A percentile compares a stretch with the other conserved stretches of the same genome.
These are phyloP conservation scores for Cromileptes altivelis DNA, from an alignment of 2,113 vertebrate genomes.

Conservation along the genomic window DNA sequence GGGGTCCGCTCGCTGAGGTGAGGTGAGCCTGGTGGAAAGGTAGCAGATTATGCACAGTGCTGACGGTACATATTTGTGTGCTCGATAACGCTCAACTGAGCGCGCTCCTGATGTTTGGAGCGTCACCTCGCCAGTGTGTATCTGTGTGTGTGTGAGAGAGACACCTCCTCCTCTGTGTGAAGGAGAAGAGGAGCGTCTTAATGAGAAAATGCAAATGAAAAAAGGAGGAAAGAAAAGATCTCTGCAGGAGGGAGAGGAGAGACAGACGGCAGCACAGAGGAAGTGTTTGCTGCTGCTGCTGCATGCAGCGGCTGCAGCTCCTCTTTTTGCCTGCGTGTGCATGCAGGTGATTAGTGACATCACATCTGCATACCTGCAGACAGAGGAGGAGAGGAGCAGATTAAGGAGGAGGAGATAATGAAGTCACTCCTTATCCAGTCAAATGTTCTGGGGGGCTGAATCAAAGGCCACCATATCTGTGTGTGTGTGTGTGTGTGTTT, in stretches of 20 bases:
- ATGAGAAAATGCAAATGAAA: slow-evolving; percentile 68
- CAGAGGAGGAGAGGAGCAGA: neutral
- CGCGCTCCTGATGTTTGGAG: neutral
- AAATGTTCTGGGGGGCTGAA: slow-evolving; percentile 10
- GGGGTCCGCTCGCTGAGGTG: slow-evolving; percentile 54
- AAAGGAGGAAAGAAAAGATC: slow-evolving; percentile 9
- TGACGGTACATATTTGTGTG: slow-evolving; percentile 69
- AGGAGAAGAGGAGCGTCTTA: slow-evolving; percentile 40
- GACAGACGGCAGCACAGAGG: slow-evolving; percentile 29
- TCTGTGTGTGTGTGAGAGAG: slow-evolving; percentile 9
- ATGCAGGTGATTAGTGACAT: slow-evolving; percentile 65
- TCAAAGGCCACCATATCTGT: neutral
- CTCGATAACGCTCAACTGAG: slow-evolving; percentile 11
- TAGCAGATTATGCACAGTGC: slow-evolving; percentile 66
- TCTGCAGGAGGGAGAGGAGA: slow-evolving; percentile 35
- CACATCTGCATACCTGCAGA: slow-evolving; percentile 63
- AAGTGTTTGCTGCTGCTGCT: slow-evolving; percentile 57
- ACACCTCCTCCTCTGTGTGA: slow-evolving; percentile 41
- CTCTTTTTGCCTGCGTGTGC: slow-evolving; percentile 53
- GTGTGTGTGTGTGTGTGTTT: neutral
- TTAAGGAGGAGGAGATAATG: neutral
- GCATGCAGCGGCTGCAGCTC: slow-evolving; percentile 40
- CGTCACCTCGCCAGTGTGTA: slow-evolving; percentile 9
- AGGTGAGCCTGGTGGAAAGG: slow-evolving; percentile 62
- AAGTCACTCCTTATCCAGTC: slow-evolving; percentile 30